Conservation (phyloP, 2,888 invertebrate genomes). For the Tetranychus piercei region DNA sequence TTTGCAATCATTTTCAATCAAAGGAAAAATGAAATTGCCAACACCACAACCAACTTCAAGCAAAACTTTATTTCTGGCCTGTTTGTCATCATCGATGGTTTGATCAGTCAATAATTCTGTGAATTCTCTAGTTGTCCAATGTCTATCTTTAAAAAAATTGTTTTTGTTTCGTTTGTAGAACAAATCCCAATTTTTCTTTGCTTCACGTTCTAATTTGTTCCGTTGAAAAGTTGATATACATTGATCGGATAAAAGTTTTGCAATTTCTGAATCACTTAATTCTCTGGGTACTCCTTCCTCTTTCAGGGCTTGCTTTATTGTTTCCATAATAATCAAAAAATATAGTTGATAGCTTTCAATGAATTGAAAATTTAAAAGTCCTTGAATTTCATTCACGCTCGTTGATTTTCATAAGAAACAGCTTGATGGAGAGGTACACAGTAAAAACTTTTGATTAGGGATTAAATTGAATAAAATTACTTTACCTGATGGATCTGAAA, state of each 20-base stretch:
- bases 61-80: constrained; percentile 32
- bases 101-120: constrained; percentile 42
- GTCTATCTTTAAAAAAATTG: constrained; percentile 80
- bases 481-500: too few relatives aligned
- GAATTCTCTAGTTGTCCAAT: constrained; percentile 92
- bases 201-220: constrained; percentile 54
- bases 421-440: too few relatives aligned
- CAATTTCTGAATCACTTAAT: constrained; percentile 40
- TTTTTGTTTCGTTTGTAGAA: constrained; percentile 89
- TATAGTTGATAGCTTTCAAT: too few relatives aligned
- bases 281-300: constrained; percentile 19
- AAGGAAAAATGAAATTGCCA: constrained; percentile 83
- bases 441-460: too few relatives aligned
- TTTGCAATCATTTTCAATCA: constrained; percentile 51
- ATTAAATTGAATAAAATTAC: too few relatives aligned
- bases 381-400: too few relatives aligned
- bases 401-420: too few relatives aligned
- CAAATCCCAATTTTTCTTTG: constrained; percentile 78
- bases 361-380: too few relatives aligned
- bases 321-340: background rate
- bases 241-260: constrained; percentile 44
- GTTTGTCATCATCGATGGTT: background rate
- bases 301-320: background rate
- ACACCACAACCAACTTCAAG: constrained; percentile 79
- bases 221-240: constrained; percentile 53